A percentile compares a stretch with the other conserved stretches of the same genome.
Evolutionary conservation across 92 coral and sea anemone genomes (phyloP).

Genomic region (Epizoanthus stellaris): DNA sequence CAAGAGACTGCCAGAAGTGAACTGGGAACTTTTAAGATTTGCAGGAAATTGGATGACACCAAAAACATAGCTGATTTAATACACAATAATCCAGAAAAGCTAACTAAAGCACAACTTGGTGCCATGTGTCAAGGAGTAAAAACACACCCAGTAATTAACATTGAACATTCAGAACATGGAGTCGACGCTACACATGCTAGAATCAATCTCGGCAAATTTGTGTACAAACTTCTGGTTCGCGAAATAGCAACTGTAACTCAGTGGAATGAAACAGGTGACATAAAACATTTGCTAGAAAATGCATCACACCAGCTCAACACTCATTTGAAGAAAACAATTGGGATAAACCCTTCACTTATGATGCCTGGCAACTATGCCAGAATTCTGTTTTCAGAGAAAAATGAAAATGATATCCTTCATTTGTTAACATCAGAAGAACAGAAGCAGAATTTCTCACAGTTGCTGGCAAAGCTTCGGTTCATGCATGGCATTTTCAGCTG

Average conservation of each 20-base stretch:
- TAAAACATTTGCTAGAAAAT: conserved; percentile 35
- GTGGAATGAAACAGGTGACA: conserved; percentile 46
- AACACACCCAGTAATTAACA: conserved; percentile 35
- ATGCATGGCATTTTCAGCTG: conserved; percentile 44
- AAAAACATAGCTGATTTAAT: conserved; percentile 31
- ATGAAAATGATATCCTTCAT: conserved; percentile 19
- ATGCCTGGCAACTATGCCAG: conserved; percentile 56
- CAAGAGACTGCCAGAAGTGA: conserved; percentile 14
- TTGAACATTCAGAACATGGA: conserved; percentile 46
- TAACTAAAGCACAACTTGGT: conserved; percentile 33
- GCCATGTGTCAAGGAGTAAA: conserved; percentile 47
- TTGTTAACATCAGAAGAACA: conserved; percentile 36
- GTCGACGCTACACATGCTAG: conserved; percentile 48
- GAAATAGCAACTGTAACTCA: conserved; percentile 47
- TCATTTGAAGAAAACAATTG: conserved; percentile 42
- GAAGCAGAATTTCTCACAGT: conserved; percentile 10
- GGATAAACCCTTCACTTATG: conserved; percentile 48
- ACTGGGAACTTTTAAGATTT: conserved; percentile 1
- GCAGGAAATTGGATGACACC: conserved; percentile 34
- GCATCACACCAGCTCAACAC: conserved; percentile 38
- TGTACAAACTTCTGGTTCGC: background rate
- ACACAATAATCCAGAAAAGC: conserved; percentile 45
- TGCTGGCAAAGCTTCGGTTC: conserved; percentile 15
- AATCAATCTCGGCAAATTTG: conserved; percentile 26
- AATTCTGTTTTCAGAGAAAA: conserved; percentile 46